A percentile compares a stretch with the other conserved stretches of the same genome.
Evolutionary conservation across 2,888 invertebrate genomes (phyloP).

Genomic region (Leistus spinibarbis): DNA sequence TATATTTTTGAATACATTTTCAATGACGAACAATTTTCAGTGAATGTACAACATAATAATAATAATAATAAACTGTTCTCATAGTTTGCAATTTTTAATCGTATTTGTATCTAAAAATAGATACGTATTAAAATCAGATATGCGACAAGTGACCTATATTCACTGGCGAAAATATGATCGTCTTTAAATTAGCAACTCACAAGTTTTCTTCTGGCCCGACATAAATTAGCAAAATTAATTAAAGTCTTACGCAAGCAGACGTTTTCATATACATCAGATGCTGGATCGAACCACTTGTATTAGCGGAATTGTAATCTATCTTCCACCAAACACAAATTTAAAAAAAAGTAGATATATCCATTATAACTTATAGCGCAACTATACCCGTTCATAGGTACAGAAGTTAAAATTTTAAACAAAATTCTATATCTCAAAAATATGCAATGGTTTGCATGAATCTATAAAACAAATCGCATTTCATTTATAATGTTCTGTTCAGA

Average conservation of each 20-base stretch:
- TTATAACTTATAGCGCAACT: too few relatives aligned
- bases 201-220: neutral
- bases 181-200: neutral
- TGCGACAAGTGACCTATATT: neutral
- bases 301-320: neutral
- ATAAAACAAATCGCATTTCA: too few relatives aligned
- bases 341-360: neutral
- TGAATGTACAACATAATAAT: neutral
- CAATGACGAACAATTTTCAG: too few relatives aligned
- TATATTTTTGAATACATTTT: too few relatives aligned
- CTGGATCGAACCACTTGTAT: neutral
- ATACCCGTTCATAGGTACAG: too few relatives aligned
- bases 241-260: neutral
- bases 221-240: neutral
- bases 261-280: neutral
- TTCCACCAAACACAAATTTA: neutral
- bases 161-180: neutral
- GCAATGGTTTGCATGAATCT: too few relatives aligned
- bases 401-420: too few relatives aligned
- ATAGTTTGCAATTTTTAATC: neutral
- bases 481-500: too few relatives aligned
- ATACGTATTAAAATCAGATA: neutral
- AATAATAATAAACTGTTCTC: too few relatives aligned
- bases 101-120: neutral
- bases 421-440: too few relatives aligned